A percentile compares a stretch with the other conserved stretches of the same genome.
phyloP scores from a whole-genome alignment of 2,113 vertebrate genomes.

The Acinonyx jubatus region DNA sequence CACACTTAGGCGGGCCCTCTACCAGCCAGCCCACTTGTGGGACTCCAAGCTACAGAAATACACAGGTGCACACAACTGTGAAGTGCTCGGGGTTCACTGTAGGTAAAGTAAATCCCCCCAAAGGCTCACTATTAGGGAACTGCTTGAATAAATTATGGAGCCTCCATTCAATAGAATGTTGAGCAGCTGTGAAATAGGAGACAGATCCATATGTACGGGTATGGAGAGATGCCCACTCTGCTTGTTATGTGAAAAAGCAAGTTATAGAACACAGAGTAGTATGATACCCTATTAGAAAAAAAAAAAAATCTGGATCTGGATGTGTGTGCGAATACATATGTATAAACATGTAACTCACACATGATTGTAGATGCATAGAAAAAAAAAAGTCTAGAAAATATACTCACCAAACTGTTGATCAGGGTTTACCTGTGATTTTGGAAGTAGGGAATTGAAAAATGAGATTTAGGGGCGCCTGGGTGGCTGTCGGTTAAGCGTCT shows the following conservation, averaged over 20 bases:
- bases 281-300: neutral
- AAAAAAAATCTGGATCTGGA: neutral
- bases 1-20: neutral
- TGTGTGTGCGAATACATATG: neutral
- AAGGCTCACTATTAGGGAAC: neutral
- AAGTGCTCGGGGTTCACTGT: neutral
- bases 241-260: constrained; percentile 10
- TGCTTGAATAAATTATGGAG: neutral
- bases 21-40: neutral
- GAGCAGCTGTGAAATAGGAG: neutral
- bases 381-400: neutral
- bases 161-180: neutral
- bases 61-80: neutral
- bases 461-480: neutral
- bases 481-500: too few species aligned
- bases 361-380: neutral
- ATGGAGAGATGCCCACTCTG: neutral
- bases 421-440: neutral
- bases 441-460: neutral
- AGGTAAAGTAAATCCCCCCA: neutral
- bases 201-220: neutral
- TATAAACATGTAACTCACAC: neutral
- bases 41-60: neutral
- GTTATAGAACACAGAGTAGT: neutral
- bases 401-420: neutral